phyloP scores from a whole-genome alignment of 2,797 vertebrate species.

The Myotis pilosus region DNA sequence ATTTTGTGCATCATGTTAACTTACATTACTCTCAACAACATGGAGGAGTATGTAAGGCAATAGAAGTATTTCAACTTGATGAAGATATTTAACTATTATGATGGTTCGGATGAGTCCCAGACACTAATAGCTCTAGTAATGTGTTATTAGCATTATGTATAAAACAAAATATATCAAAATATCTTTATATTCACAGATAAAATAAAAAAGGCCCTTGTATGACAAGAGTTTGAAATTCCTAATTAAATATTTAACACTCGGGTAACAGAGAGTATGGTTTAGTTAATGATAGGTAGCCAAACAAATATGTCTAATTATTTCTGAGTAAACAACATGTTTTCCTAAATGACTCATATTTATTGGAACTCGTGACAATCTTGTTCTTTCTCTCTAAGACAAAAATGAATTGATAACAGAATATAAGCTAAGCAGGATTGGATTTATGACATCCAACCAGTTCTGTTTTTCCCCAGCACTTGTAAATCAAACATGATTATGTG shows the following conservation, averaged over 20 bases:
- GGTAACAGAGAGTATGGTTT: neutral
- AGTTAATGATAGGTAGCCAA: neutral
- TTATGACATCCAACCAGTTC: neutral
- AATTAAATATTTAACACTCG: neutral
- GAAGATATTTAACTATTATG: neutral
- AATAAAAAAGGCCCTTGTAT: neutral
- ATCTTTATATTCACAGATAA: neutral
- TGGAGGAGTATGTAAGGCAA: neutral
- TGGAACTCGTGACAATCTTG: neutral
- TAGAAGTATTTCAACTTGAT: neutral
- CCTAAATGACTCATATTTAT: neutral
- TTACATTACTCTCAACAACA: neutral
- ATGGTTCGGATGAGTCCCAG: neutral
- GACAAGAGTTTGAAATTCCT: neutral
- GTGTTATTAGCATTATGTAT: neutral
- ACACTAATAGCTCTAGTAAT: neutral
- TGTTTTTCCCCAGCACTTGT: neutral
- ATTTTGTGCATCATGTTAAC: neutral
- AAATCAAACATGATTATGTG: neutral
- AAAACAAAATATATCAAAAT: neutral
- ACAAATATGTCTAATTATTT: neutral
- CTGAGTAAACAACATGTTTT: neutral
- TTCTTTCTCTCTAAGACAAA: constrained; percentile 1
- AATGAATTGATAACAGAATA: neutral
- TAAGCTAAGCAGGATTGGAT: neutral